phyloP scores from a whole-genome alignment of 2,888 invertebrate genomes.

The Theretra japonica region DNA sequence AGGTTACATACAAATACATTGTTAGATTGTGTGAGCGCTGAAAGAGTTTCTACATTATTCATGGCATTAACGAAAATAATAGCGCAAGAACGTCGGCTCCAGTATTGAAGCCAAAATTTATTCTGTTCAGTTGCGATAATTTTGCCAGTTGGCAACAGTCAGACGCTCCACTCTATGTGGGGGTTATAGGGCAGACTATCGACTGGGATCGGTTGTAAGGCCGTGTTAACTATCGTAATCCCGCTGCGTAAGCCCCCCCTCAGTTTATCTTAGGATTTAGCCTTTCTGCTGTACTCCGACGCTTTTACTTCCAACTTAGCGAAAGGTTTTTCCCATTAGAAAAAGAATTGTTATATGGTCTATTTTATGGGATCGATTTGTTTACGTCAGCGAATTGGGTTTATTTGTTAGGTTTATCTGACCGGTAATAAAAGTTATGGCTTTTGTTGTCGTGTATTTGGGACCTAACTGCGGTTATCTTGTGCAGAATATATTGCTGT shows the following conservation, averaged over 20 bases:
- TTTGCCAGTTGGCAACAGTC: slow-evolving; percentile 62
- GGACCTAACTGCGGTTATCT: too few relatives aligned
- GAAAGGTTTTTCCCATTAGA: slow-evolving; percentile 34
- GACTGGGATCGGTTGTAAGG: slow-evolving; percentile 56
- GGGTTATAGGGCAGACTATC: slow-evolving; percentile 44
- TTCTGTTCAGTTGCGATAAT: slow-evolving; percentile 52
- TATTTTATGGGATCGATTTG: slow-evolving; percentile 31
- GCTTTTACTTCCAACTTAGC: slow-evolving; percentile 32
- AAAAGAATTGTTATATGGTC: background rate
- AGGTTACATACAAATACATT: slow-evolving; percentile 7
- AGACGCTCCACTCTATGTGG: slow-evolving; percentile 60
- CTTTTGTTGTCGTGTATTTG: background rate
- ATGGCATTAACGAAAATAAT: slow-evolving; percentile 21
- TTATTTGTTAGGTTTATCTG: background rate
- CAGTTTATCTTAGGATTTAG: slow-evolving; percentile 47
- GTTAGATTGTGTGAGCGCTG: background rate
- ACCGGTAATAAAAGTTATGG: background rate
- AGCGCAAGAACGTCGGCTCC: slow-evolving; percentile 31
- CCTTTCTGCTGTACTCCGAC: slow-evolving; percentile 34
- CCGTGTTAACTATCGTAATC: slow-evolving; percentile 66
- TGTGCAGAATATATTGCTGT: too few relatives aligned
- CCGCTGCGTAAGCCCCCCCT: slow-evolving; percentile 48
- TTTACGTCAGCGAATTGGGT: background rate
- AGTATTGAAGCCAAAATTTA: slow-evolving; percentile 48
- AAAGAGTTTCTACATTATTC: slow-evolving; percentile 21